Evolutionary conservation across 2,113 vertebrate species (phyloP), one percentile per base, ranked within the genome.

Genomic region (Archocentrus centrarchus): DNA sequence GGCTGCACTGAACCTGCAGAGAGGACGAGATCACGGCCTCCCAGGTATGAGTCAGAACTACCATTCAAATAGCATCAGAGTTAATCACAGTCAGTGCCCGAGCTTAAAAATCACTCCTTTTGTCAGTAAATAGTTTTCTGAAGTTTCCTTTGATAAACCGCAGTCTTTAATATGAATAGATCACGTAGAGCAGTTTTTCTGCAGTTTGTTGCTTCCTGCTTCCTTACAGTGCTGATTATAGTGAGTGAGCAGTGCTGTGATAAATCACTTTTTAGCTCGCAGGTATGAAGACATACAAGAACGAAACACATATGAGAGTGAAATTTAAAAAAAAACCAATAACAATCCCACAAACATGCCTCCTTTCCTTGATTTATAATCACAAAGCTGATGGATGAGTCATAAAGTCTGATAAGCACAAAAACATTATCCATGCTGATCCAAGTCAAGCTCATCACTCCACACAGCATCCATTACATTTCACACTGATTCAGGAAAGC

Each of bases 21-120:
- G 98, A 39, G 98, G 98, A 63, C 96, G 98, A 35, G 98, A 99
- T 85, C 98, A 99, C 0, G 98, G 96, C 11, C 96, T 99, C 8
- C 97, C 97, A 96, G 98, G 98, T 98, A 63, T 88, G 7, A 22
- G 27, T 18, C 11, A 15, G 20, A 41, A 14, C 1, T 55, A 39
- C 15, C 18, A 24, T n/a, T 60, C 66, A 11, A 39, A 6, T 61
- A 2, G 10, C 8, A 35, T 30, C 9, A 30, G 13, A n/a, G 11
- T 3, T 15, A 39, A 68, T 59, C 24, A 61, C n/a, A 44, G 24
- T 7, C 41, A 1, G 7, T 5, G 5, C 47, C 6, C 7, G 37
- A 37, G 37, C 37, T 37, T 37, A 4, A 70, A 66, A 27, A 85
- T 1, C 18, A 8, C 11, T 20, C 55, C 9, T 37, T 24, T 73